Conservation (phyloP, 2,113 vertebrate species). For the Tinamus guttatus region DNA sequence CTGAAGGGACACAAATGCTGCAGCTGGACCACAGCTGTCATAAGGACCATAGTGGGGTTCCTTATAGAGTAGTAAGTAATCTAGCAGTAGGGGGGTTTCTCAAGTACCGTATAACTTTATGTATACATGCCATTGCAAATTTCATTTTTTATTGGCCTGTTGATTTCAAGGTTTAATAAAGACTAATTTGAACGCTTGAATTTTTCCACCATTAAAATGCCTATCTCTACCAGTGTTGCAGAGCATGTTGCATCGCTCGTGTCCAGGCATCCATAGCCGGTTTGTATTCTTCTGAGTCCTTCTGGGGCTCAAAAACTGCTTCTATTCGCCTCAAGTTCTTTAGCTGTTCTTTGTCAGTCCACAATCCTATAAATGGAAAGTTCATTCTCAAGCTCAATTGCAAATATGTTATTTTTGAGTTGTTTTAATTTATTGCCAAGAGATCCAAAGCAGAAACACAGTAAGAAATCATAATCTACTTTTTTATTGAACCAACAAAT, state of each 20-base stretch:
- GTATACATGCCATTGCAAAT: not conserved
- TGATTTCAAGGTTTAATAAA: not conserved
- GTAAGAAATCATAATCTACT: slow-evolving; percentile 30
- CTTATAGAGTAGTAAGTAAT: not conserved
- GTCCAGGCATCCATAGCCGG: slow-evolving; percentile 87
- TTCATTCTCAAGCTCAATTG: not conserved
- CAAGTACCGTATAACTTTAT: not conserved
- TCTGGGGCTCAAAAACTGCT: slow-evolving; percentile 83
- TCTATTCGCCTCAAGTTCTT: slow-evolving; percentile 85
- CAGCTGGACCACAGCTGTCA: slow-evolving; percentile 52
- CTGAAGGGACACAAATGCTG: slow-evolving; percentile 29
- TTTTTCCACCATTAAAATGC: slow-evolving; percentile 21
- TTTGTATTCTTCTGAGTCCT: slow-evolving; percentile 75
- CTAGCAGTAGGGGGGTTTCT: not conserved
- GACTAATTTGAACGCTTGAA: not conserved
- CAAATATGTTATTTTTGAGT: slow-evolving; percentile 25
- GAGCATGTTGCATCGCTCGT: slow-evolving; percentile 84
- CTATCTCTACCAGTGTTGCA: slow-evolving; percentile 86
- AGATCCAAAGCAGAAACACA: slow-evolving; percentile 33
- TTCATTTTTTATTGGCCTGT: not conserved
- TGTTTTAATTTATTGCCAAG: slow-evolving; percentile 36
- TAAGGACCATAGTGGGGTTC: not conserved
- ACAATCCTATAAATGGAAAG: slow-evolving; percentile 85
- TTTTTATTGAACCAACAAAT: slow-evolving; percentile 56
- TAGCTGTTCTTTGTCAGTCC: slow-evolving; percentile 88